Evolutionary conservation across 1,140 invertebrate species (phyloP), one percentile per base, ranked within the genome.

Genomic region (Zaprionus ornatus): DNA sequence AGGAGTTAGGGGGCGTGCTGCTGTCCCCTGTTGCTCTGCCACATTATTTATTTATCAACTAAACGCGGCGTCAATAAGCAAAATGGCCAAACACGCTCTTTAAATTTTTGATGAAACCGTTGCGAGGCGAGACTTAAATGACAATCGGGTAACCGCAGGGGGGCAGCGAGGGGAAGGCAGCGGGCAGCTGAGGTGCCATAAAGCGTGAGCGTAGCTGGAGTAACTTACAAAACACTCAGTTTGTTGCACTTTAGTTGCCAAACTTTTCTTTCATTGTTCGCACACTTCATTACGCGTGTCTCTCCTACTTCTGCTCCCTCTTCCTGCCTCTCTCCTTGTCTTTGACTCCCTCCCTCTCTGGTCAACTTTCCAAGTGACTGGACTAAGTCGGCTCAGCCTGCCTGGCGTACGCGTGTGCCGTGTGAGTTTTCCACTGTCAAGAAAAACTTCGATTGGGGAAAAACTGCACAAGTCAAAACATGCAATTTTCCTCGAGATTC

Each of bases 1-100:
- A 15, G 35, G 17, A 60, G 37, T 42, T 45, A 37, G 60, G 60
- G 66, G 42, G 32, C 19, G 45, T 42, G 50, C 4, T 19, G 17
- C 17, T 45, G 55, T 21, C 61, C 35, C 40, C 12, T 62, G 29
- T 27, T 29, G 21, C 48, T 29, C 2, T 52, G 61, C 61, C 29
- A 80, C 79, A 90, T 90, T 90, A 90, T 85, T 90, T 90, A 90
- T 90, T 90, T 90, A 90, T 74, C 64, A 73, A 74, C 57, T 68
- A 76, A 73, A 62, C 78, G 63, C 71, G 64, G 76, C 71, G 71
- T 61, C 76, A 65, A 78, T 78, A 74, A 75, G 61, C 72, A 78
- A 78, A 74, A 71, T 68, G 66, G 74, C 75, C 61, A 60, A 67
- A 21, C 32, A 21, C 42, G 69, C 54, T 67, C 71, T 80, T 78